These are phyloP conservation scores for Turritopsis dohrnii DNA, from an alignment of 30 jellyfish, hydroid and myxozoan genomes.

Conservation along the genomic window DNA sequence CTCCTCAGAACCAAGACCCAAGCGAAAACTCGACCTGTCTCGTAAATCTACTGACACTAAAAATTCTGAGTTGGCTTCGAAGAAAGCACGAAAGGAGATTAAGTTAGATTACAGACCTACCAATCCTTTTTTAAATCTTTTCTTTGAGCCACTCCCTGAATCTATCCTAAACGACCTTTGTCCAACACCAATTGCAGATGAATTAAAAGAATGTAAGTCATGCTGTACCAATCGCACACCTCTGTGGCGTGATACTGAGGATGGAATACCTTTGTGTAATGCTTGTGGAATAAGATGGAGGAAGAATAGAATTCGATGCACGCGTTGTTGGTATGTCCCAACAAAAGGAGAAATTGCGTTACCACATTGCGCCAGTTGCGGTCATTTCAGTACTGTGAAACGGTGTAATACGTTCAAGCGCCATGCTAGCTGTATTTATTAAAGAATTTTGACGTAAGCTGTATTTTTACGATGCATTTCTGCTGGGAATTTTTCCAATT, in stretches of 20 bases:
- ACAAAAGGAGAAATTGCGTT: constrained; percentile 58
- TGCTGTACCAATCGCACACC: constrained; percentile 82
- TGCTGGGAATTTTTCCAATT: background rate
- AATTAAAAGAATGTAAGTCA: constrained; percentile 61
- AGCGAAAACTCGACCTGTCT: constrained; percentile 5
- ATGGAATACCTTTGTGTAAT: constrained; percentile 89
- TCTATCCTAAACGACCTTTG: constrained; percentile 36
- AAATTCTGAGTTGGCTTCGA: background rate
- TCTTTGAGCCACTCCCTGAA: constrained; percentile 21
- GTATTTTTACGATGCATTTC: background rate
- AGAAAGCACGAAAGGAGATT: background rate
- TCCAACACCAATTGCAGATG: constrained; percentile 58
- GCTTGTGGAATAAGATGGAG: constrained; percentile 97
- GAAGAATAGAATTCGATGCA: constrained; percentile 80
- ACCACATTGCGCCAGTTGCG: constrained; percentile 69
- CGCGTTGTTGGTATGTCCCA: constrained; percentile 87
- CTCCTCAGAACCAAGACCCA: background rate
- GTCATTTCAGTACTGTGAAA: constrained; percentile 49
- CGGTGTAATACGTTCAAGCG: constrained; percentile 19
- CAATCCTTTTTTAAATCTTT: constrained; percentile 28
- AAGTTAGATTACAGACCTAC: background rate
- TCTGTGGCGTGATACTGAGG: constrained; percentile 91
- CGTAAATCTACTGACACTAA: background rate
- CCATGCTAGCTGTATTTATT: background rate
- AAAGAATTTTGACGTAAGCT: background rate